Evolutionary conservation across 2,888 invertebrate genomes (phyloP).

Genomic region (Ophion ventricosus): DNA sequence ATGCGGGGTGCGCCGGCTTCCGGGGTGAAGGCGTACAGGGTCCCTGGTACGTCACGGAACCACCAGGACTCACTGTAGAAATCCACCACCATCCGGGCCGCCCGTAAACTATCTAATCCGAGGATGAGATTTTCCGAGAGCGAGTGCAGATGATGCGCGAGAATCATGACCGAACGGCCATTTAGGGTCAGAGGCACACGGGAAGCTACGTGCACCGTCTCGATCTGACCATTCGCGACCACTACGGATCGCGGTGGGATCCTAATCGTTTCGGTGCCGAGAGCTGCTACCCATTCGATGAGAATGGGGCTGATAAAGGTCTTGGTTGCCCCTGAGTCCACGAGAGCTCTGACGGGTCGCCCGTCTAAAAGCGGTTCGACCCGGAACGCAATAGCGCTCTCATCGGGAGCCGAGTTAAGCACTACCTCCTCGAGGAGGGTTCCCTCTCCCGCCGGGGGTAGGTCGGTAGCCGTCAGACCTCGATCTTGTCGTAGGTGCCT

Average conservation of each 20-base stretch:
- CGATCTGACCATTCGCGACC: background rate
- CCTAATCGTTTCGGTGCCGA: no score
- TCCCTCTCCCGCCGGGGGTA: no score
- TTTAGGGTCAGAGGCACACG: background rate
- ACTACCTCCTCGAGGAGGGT: background rate
- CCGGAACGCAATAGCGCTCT: background rate
- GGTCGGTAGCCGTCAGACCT: no score
- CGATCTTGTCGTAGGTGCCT: no score
- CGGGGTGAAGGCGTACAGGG: background rate
- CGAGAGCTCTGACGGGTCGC: slow-evolving; percentile 13
- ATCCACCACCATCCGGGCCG: slow-evolving; percentile 24
- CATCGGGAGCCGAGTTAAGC: slow-evolving; percentile 8
- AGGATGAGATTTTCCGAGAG: slow-evolving; percentile 39
- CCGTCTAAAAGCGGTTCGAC: slow-evolving; percentile 2
- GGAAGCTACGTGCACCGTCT: background rate
- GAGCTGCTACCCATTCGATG: background rate
- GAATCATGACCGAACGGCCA: background rate
- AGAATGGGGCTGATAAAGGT: slow-evolving; percentile 10
- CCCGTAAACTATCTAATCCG: slow-evolving; percentile 27
- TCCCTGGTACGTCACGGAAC: slow-evolving; percentile 19
- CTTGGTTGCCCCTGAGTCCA: slow-evolving; percentile 36
- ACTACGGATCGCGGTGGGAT: slow-evolving; percentile 1
- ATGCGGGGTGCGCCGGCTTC: background rate
- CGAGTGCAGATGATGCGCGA: slow-evolving; percentile 10
- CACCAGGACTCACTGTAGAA: slow-evolving; percentile 22